Conservation (phyloP, 2,797 vertebrate species). For the Todus mexicanus region DNA sequence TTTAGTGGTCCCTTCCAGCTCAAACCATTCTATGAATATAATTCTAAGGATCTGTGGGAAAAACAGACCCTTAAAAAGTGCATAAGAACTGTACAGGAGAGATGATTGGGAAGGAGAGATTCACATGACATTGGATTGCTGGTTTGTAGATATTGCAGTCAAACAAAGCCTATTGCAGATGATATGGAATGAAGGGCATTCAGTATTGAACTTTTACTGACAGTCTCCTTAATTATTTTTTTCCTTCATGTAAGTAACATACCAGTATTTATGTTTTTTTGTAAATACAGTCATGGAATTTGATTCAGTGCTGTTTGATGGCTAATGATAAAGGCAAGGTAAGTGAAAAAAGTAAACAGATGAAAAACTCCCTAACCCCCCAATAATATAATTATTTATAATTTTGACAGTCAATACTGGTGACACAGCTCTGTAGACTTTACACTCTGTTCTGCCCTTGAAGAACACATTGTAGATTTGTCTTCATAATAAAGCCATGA, state of each 20-base stretch:
- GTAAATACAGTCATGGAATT: background rate
- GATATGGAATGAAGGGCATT: background rate
- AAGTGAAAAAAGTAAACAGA: background rate
- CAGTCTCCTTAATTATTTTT: background rate
- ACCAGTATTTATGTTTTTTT: background rate
- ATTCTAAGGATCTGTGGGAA: background rate
- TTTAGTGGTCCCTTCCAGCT: no score
- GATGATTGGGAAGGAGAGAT: background rate
- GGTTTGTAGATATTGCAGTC: background rate
- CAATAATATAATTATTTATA: background rate
- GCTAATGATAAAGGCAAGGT: background rate
- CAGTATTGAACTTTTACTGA: background rate
- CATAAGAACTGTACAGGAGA: background rate
- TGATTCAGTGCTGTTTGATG: background rate
- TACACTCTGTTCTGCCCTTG: background rate
- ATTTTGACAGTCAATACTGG: background rate
- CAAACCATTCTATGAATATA: no score
- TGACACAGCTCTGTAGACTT: background rate
- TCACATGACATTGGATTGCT: no score
- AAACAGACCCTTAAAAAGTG: background rate
- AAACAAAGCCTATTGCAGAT: background rate
- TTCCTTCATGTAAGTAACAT: background rate
- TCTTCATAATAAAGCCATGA: background rate
- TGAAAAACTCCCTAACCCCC: fast-evolving
- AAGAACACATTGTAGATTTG: background rate